Conservation (phyloP, 2,113 vertebrate species). For the Hyperopisus bebe region DNA sequence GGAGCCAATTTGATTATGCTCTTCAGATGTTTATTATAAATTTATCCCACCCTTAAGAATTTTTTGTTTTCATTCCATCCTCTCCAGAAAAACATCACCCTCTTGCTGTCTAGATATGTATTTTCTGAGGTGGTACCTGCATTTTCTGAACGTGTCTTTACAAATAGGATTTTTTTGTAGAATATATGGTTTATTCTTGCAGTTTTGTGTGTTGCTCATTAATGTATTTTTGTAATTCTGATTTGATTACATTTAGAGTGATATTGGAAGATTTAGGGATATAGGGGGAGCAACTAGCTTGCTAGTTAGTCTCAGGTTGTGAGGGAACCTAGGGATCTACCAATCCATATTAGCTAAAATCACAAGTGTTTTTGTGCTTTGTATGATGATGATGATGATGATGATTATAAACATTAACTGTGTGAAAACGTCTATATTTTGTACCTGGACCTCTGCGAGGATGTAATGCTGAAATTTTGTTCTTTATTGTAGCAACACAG, state of each 20-base stretch:
- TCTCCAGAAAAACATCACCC: background rate
- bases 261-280: background rate
- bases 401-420: background rate
- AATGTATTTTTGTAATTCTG: background rate
- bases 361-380: background rate
- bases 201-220: background rate
- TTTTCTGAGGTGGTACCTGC: background rate
- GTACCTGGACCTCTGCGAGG: background rate
- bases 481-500: background rate
- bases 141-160: background rate
- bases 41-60: constrained; percentile 16
- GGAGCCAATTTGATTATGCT: constrained; percentile 11
- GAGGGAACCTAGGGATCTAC: background rate
- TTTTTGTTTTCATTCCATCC: no score
- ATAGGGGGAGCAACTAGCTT: background rate
- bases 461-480: background rate
- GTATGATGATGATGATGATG: background rate
- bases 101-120: background rate
- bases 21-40: constrained; percentile 17
- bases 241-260: background rate
- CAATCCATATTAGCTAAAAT: background rate
- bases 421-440: background rate
- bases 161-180: background rate
- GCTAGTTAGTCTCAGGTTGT: background rate
- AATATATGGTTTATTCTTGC: background rate